Evolutionary conservation across 2,113 vertebrate species (phyloP), one percentile per base, ranked within the genome.

Genomic region (Henicopernis longicauda): DNA sequence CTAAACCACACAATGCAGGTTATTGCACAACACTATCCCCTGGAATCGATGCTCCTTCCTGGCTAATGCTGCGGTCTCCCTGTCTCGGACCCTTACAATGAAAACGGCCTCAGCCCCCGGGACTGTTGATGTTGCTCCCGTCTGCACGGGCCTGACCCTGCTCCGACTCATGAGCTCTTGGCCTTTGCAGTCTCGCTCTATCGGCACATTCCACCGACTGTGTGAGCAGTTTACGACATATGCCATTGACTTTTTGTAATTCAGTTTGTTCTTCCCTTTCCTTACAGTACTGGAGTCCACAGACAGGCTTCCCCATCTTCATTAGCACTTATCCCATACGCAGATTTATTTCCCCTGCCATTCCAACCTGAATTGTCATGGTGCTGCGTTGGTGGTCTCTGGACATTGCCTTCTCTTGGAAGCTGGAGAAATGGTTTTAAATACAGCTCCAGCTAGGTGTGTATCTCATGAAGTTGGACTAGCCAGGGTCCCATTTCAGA

Each of bases 21-120:
- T 78, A 17, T 67, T 82, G 65, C 77, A 89, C 83, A 84, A 16
- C n/a, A 10, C 21, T 54, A 1, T 80, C 18, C n/a, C 32, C 29
- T 42, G 8, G 47, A 49, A 57, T 52, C n/a, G 31, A 0, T 16
- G 3, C 20, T 66, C 38, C 29, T 61, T 82, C 70, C 74, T 57
- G 59, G 57, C 72, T 78, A 16, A 19, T 3, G 4, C n/a, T 59
- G n/a, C 1, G 3, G 12, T 27, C 47, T 47, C 61, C 59, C 13
- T 25, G 0, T 20, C 12, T 89, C 1, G 0, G 16, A 26, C 21
- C 19, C 12, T 50, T 70, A 16, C 0, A 11, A 34, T 40, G 32
- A 38, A 34, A 42, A 49, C 54, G 84, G 36, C 61, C 65, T 79
- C 57, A 74, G 44, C 38, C 32, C 1, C 4, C 29, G 7, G 27